Evolutionary conservation across 2,113 vertebrate species (phyloP).

Genomic region (Etheostoma spectabile): DNA sequence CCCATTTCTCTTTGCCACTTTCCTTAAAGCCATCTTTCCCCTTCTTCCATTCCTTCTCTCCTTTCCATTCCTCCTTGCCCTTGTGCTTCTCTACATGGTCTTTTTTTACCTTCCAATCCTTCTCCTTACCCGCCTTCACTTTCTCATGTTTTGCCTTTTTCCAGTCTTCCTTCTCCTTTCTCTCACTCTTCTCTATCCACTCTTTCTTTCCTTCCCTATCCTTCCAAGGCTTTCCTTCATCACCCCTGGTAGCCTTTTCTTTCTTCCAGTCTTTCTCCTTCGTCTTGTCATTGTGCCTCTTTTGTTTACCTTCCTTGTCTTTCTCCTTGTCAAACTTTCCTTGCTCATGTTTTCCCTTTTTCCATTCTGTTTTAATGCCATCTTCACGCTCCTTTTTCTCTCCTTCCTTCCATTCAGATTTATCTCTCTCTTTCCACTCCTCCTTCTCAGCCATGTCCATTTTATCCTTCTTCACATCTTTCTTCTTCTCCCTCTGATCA

Average conservation of each 20-base stretch:
- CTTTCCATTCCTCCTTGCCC: conserved; percentile 36
- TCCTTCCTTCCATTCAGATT: conserved; percentile 40
- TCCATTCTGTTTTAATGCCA: conserved; percentile 50
- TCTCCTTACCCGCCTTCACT: conserved; percentile 46
- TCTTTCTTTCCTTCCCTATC: conserved; percentile 56
- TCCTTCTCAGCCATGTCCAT: conserved; percentile 29
- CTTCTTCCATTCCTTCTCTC: conserved; percentile 57
- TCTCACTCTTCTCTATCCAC: conserved; percentile 57
- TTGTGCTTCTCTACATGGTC: conserved; percentile 26
- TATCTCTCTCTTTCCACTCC: conserved; percentile 44
- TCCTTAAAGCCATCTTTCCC: conserved; percentile 39
- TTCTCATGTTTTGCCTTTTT: conserved; percentile 66
- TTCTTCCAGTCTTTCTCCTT: conserved; percentile 58
- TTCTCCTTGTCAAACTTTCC: conserved; percentile 42
- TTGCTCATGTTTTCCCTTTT: conserved; percentile 48
- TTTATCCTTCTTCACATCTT: conserved; percentile 45
- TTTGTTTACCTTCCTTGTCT: conserved; percentile 44
- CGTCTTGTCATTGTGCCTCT: conserved; percentile 33
- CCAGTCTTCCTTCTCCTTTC: conserved; percentile 63
- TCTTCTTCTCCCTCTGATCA: conserved; percentile 52
- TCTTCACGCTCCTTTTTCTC: conserved; percentile 51
- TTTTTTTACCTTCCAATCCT: conserved; percentile 45
- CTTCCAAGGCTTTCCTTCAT: conserved; percentile 69
- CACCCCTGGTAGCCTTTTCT: conserved; percentile 60
- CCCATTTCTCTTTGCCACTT: conserved; percentile 54